Conservation (phyloP, 1,140 invertebrate genomes). For the Portunus trituberculatus region DNA sequence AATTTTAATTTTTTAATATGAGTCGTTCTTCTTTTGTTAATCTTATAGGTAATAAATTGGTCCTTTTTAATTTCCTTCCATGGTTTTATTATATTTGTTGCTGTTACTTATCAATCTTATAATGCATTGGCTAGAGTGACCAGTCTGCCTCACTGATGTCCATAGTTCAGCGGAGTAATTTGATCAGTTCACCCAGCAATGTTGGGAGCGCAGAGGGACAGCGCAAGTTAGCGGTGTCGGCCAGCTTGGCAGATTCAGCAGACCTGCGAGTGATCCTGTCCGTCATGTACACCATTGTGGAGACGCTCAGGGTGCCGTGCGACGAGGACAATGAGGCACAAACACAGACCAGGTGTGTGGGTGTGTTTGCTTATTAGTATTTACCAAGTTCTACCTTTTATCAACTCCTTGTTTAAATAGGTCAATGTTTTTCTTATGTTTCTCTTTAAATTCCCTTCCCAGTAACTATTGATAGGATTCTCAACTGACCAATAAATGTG, state of each 20-base stretch:
- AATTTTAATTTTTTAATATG: background rate
- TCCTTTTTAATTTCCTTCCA: too few species aligned
- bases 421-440: too few species aligned
- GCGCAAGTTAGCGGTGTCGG: conserved; percentile 89
- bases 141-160: background rate
- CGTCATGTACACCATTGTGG: conserved; percentile 96
- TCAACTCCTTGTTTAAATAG: too few species aligned
- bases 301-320: conserved; percentile 88
- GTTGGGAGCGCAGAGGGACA: conserved; percentile 79
- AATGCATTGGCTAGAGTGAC: too few species aligned
- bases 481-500: too few species aligned
- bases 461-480: too few species aligned
- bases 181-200: conserved; percentile 39
- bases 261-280: conserved; percentile 95
- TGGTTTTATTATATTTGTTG: too few species aligned
- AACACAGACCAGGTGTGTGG: conserved; percentile 65
- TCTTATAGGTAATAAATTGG: too few species aligned
- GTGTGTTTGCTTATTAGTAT: too few species aligned
- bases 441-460: too few species aligned
- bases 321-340: conserved; percentile 83
- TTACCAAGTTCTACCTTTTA: too few species aligned
- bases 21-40: background rate
- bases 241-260: conserved; percentile 92
- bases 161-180: conserved; percentile 17
- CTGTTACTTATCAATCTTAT: too few species aligned